Percentiles rank a stretch among this genome's conserved stretches.
Evolutionary conservation across 64 coral and sea anemone species (phyloP).

Genomic region (Porites australiensis): DNA sequence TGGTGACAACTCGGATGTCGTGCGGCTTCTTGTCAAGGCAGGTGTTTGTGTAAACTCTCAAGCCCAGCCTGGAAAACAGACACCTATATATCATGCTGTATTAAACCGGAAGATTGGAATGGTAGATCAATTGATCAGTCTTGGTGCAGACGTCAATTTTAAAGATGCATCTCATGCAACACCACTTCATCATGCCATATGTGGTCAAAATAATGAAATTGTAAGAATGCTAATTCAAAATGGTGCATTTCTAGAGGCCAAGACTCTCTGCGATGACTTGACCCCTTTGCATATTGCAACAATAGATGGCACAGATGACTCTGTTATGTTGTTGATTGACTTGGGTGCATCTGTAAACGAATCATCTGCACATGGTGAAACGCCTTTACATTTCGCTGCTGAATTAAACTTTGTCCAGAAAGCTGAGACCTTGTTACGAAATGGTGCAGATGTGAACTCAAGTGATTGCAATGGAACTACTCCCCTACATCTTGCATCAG

Average conservation of each 20-base stretch:
- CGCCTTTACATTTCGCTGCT: constrained; percentile 42
- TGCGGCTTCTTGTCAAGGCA: constrained; percentile 20
- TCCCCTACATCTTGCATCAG: constrained; percentile 27
- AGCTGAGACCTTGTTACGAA: constrained; percentile 6
- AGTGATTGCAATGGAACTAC: constrained; percentile 34
- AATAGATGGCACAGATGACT: constrained; percentile 33
- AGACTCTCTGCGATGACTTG: constrained; percentile 29
- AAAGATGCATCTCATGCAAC: constrained; percentile 52
- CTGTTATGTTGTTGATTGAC: constrained; percentile 29
- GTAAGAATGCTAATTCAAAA: constrained; percentile 47
- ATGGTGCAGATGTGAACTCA: constrained; percentile 39
- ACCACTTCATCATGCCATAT: constrained; percentile 47
- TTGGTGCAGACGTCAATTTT: constrained; percentile 36
- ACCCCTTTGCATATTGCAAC: constrained; percentile 38
- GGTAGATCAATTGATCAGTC: constrained; percentile 45
- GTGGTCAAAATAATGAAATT: constrained; percentile 46
- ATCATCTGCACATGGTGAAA: constrained; percentile 32
- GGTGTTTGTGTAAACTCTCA: constrained; percentile 46
- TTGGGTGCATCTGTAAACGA: constrained; percentile 19
- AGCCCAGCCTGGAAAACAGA: constrained; percentile 36
- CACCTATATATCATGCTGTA: constrained; percentile 44
- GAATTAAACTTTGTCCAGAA: constrained; percentile 28
- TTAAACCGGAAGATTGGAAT: constrained; percentile 47
- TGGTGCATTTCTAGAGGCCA: constrained; percentile 24
- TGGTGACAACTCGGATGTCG: constrained; percentile 20